Percentiles rank a stretch among this genome's conserved stretches.
Evolutionary conservation across 2,113 vertebrate species (phyloP).

Genomic region (Dicentrarchus labrax): DNA sequence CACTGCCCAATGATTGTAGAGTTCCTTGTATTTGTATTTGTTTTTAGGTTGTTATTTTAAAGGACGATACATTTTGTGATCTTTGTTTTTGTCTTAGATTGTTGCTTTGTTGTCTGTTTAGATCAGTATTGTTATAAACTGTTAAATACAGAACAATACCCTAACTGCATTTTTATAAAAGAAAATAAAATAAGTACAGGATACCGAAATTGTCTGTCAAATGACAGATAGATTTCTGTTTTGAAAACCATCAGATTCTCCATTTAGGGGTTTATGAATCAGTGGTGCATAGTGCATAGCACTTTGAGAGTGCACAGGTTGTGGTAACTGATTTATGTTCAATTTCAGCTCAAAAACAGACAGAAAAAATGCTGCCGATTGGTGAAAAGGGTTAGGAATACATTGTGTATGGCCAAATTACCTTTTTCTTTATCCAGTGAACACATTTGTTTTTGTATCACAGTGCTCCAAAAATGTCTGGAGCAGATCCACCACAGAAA

Average conservation of each 20-base stretch:
- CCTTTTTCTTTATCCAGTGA: neutral
- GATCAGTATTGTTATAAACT: too few relatives aligned
- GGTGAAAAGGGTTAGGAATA: neutral
- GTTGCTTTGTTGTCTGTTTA: too few relatives aligned
- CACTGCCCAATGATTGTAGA: too few relatives aligned
- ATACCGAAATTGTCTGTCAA: slow-evolving; percentile 16
- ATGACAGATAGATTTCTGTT: slow-evolving; percentile 11
- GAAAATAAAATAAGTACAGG: too few relatives aligned
- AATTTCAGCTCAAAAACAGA: too few relatives aligned
- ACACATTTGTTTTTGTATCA: slow-evolving; percentile 17
- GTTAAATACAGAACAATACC: too few relatives aligned
- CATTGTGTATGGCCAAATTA: neutral
- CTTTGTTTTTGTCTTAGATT: too few relatives aligned
- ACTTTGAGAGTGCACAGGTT: neutral
- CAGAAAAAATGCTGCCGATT: too few relatives aligned
- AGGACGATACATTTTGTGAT: too few relatives aligned
- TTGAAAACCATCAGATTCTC: neutral
- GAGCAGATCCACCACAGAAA: neutral
- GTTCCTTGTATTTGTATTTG: too few relatives aligned
- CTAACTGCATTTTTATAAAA: too few relatives aligned
- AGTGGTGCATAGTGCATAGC: neutral
- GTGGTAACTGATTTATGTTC: neutral
- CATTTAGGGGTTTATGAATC: slow-evolving; percentile 2
- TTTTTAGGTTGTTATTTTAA: too few relatives aligned
- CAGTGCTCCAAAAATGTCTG: neutral